A percentile compares a stretch with the other conserved stretches of the same genome.
Evolutionary conservation across 2,888 invertebrate genomes (phyloP).

Genomic region (Scaptomyza flava): DNA sequence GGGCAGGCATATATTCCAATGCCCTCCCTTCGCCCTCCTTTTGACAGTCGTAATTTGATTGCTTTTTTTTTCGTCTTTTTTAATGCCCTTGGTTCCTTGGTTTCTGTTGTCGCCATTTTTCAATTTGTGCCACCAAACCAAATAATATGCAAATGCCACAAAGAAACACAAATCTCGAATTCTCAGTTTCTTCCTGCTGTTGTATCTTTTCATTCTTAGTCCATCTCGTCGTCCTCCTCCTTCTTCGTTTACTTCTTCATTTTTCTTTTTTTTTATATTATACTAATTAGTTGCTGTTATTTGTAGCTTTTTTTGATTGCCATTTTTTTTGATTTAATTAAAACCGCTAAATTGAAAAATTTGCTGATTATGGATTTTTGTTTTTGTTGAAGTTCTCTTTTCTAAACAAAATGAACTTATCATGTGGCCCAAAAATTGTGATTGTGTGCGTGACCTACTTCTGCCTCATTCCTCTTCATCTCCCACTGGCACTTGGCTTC

Average conservation of each 20-base stretch:
- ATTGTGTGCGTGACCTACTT: constrained; percentile 2
- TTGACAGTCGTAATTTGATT: constrained; percentile 46
- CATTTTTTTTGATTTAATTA: constrained; percentile 73
- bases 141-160: constrained; percentile 69
- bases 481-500: too few relatives aligned
- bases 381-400: too few relatives aligned
- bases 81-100: constrained; percentile 12
- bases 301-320: constrained; percentile 62
- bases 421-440: background rate
- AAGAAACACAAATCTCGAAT: constrained; percentile 17
- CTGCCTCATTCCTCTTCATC: background rate
- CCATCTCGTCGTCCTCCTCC: background rate
- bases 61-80: constrained; percentile 41
- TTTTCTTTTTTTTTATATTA: constrained; percentile 23
- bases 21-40: background rate
- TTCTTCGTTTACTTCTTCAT: background rate
- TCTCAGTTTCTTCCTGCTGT: background rate
- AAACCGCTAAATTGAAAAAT: constrained; percentile 63
- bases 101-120: constrained; percentile 37
- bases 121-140: constrained; percentile 57
- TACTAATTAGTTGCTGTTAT: constrained; percentile 67
- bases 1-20: background rate
- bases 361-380: constrained; percentile 15
- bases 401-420: constrained; percentile 34
- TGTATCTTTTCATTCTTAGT: background rate